Base-by-base conservation (phyloP, 1,140 invertebrate species). In the Plutomurus gul region DNA sequence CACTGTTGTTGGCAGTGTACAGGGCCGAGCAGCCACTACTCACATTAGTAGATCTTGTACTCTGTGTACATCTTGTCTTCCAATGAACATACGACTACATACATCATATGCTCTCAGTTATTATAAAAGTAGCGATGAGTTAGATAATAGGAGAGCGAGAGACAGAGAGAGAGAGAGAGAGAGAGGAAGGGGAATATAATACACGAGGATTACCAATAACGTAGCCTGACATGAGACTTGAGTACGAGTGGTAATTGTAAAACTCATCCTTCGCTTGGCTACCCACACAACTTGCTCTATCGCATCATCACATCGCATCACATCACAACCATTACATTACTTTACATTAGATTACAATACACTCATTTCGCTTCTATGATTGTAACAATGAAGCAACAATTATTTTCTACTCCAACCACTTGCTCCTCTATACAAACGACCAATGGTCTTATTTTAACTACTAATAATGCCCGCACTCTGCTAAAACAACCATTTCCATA, bases 311-410 rank as follows among this genome's bases (percentile, higher is more conserved):
- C n/a, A n/a, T n/a, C 27, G 27, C 56, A 65, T n/a, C 27, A 43
- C 39, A 13, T 10, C 7, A 43, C 39, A 36, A 37, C 70, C 36
- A 72, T 72, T 72, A 72, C 70, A 72, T 72, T 72, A 33, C 56
- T 65, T 65, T 30, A 65, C 51, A 60, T 60, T 65, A 33, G 25
- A 33, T 65, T 30, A 33, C 56, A 65, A n/a, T 65, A 72, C 70
- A 49, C 75, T 22, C 75, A 39, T 76, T 56, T 60, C 36, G 56
- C 49, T 39, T 39, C 49, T 20, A 56, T 76, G 47, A 60, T 60
- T 60, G 49, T 56, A 56, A 76, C 75, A 56, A 76, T 76, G 49
- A 76, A 76, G 40, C 49, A 60, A 60, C 75, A 60, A 60, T 76
- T 56, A 76, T 76, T 76, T 76, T 39, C 70, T 40, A 1, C 70